Conservation (phyloP, 2,797 vertebrate genomes). For the Columba guinea region DNA sequence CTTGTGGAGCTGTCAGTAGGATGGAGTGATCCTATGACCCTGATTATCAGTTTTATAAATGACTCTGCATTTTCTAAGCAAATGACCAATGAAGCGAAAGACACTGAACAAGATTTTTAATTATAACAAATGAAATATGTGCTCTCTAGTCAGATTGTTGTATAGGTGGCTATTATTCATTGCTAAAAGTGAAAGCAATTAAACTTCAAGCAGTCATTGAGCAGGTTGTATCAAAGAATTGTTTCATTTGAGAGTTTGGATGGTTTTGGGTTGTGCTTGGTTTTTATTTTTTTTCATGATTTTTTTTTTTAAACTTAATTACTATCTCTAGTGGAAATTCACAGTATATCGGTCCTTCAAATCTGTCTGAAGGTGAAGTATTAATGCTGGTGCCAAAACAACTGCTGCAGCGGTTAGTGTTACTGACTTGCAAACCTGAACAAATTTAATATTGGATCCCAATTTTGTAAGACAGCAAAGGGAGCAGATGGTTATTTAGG, state of each 20-base stretch:
- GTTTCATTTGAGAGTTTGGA: neutral
- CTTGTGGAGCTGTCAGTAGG: neutral
- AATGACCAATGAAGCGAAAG: conserved; percentile 17
- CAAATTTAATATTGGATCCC: neutral
- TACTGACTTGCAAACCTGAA: neutral
- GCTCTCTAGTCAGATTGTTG: neutral
- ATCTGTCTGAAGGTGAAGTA: neutral
- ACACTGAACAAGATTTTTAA: conserved; percentile 43
- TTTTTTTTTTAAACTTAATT: neutral
- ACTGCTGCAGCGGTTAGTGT: neutral
- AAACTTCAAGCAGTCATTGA: neutral
- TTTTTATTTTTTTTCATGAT: neutral
- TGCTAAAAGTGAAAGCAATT: conserved; percentile 44
- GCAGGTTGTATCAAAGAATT: neutral
- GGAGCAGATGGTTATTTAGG: neutral
- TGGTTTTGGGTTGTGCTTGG: neutral
- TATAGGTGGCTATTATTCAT: conserved; percentile 20
- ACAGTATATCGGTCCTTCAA: neutral
- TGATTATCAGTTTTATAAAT: conserved; percentile 31
- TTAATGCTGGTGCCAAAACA: neutral
- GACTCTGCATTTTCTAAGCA: conserved; percentile 10
- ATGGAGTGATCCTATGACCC: neutral
- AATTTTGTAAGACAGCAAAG: neutral
- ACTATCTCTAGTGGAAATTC: neutral
- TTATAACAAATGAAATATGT: conserved; percentile 32